Base-by-base conservation (phyloP, 1,140 invertebrate genomes). In the Brachystomella parvula region DNA sequence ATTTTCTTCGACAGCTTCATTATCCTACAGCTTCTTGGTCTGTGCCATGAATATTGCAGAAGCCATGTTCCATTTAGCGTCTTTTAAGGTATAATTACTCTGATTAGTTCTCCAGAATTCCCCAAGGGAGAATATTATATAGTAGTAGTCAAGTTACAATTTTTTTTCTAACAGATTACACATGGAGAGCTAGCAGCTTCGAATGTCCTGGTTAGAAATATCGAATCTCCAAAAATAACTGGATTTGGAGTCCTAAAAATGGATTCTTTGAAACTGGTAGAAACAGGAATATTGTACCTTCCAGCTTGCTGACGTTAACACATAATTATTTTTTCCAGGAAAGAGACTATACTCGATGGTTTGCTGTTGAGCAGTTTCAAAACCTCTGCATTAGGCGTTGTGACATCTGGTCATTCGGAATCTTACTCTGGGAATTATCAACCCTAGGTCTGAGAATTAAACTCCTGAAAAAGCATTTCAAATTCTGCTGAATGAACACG, bases 341-440 rank as follows among this genome's bases (percentile, higher is more conserved):
- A 59, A 80, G 83, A 17, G 85, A 90, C 72, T 87, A 87, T 71
- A 84, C 84, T 0, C 77, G 90, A 26, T 92, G 89, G 89, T 86
- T 84, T 2, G 85, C 89, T 0, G 82, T 85, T 28, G 90, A 92
- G 75, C 84, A 87, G 67, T 80, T 91, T 66, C 82, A 82, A 63
- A 84, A 83, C 71, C 82, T 83, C 30, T 86, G 82, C 63, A 82
- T 84, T 30, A 78, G 81, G 1, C 85, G 88, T 72, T 87, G 86
- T 65, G 88, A 91, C 75, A 82, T 90, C 2, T 94, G 90, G 90
- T 86, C 89, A 0, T 91, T 87, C 78, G 90, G 85, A 2, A 83
- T 88, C 63, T 75, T 92, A 9, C 76, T 91, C 35, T 93, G 90
- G 90, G 90, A 94, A 77, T 84, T 88, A 68, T 82, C 88, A 61